Evolutionary conservation across 2,888 invertebrate genomes (phyloP).

Genomic region (Argyresthia goedartella): DNA sequence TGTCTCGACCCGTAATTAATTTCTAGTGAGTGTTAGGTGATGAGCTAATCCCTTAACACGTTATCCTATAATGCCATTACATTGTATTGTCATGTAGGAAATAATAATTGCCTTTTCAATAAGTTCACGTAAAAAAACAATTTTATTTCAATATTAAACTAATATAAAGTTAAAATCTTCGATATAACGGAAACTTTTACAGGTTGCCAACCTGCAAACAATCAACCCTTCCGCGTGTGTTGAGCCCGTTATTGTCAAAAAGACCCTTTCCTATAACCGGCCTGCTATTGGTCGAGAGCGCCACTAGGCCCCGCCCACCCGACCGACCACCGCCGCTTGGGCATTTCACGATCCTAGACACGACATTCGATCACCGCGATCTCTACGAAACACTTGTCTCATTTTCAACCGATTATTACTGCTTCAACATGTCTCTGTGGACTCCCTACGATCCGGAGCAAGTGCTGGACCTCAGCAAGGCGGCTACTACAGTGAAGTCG

Average conservation of each 20-base stretch:
- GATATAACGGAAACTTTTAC: not conserved
- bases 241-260: not conserved
- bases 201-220: not conserved
- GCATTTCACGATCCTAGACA: not conserved
- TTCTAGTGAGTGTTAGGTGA: too few species aligned
- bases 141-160: too few species aligned
- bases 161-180: too few species aligned
- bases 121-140: too few species aligned
- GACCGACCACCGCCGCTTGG: not conserved
- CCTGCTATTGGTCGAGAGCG: not conserved
- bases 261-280: not conserved
- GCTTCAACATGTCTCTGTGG: conserved; percentile 4
- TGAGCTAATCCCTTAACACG: too few species aligned
- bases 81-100: too few species aligned
- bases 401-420: not conserved
- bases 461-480: conserved; percentile 3
- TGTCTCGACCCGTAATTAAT: too few species aligned
- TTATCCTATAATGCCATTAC: too few species aligned
- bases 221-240: not conserved
- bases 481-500: not conserved
- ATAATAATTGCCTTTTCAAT: too few species aligned
- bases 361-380: not conserved
- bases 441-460: conserved; percentile 5
- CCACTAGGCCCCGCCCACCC: not conserved
- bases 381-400: not conserved